Percentiles rank a stretch among this genome's conserved stretches.
Evolutionary conservation across 2,888 invertebrate genomes (phyloP).

Genomic region (Electrophaes corylata): DNA sequence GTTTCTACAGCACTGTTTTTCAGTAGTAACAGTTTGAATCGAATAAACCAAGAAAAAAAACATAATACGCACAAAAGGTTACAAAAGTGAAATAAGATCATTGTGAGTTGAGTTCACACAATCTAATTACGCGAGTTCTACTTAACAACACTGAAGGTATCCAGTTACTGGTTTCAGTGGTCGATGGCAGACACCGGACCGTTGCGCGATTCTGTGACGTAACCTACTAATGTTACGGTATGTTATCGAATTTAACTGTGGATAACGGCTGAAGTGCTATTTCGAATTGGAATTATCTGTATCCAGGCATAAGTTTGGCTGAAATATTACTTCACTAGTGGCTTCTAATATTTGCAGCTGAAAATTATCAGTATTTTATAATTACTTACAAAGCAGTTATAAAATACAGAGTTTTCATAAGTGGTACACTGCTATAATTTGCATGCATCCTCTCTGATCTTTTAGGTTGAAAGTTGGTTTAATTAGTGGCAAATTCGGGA

Average conservation of each 20-base stretch:
- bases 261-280: slow-evolving; percentile 12
- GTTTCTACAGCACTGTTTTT: no score
- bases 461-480: no score
- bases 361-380: no score
- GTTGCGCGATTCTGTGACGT: slow-evolving; percentile 29
- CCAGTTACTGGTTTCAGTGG: slow-evolving; percentile 24
- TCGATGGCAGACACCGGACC: slow-evolving; percentile 12
- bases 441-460: no score
- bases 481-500: no score
- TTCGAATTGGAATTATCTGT: slow-evolving; percentile 9
- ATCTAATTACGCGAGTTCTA: slow-evolving; percentile 28
- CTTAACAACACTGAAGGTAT: slow-evolving; percentile 23
- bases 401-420: no score
- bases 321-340: not conserved
- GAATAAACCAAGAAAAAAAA: not conserved
- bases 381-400: no score
- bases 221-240: slow-evolving; percentile 23
- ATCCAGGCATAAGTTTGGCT: not conserved
- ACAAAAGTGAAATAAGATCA: slow-evolving; percentile 16
- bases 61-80: not conserved
- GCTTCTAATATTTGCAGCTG: not conserved
- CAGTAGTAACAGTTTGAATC: no score
- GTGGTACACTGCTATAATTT: no score
- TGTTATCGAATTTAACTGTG: slow-evolving; percentile 16
- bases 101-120: slow-evolving; percentile 5